phyloP scores from a whole-genome alignment of 2,797 vertebrate genomes.

The Lacerta viridis region DNA sequence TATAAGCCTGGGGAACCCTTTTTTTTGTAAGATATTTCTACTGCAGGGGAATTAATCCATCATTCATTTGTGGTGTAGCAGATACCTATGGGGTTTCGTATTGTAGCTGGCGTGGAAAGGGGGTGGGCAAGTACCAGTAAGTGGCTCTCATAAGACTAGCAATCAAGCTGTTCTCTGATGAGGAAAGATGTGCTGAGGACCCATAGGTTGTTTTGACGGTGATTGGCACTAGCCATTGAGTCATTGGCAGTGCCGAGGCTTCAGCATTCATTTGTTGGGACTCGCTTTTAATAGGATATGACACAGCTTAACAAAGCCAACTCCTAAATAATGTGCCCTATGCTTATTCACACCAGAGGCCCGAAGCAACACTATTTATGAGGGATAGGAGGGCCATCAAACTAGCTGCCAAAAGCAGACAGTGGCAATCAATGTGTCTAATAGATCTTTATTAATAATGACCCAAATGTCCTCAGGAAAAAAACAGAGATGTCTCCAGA shows the following conservation, averaged over 20 bases:
- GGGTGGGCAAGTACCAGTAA: neutral
- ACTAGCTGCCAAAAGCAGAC: slow-evolving; percentile 32
- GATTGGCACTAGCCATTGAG: slow-evolving; percentile 60
- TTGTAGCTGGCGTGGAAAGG: slow-evolving; percentile 20
- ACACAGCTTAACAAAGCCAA: slow-evolving; percentile 66
- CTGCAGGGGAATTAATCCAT: slow-evolving; percentile 52
- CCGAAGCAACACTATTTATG: slow-evolving; percentile 36
- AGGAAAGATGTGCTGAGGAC: slow-evolving; percentile 54
- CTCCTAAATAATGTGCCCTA: slow-evolving; percentile 41
- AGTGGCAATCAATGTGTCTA: slow-evolving; percentile 35
- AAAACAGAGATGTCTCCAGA: neutral
- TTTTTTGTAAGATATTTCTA: slow-evolving; percentile 43
- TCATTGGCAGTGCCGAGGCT: slow-evolving; percentile 58
- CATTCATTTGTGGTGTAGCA: slow-evolving; percentile 44
- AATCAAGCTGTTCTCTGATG: slow-evolving; percentile 62
- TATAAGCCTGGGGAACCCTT: slow-evolving; percentile 23
- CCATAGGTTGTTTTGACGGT: slow-evolving; percentile 58
- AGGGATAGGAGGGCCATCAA: neutral
- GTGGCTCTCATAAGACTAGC: slow-evolving; percentile 53
- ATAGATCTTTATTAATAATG: slow-evolving; percentile 32
- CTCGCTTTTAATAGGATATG: slow-evolving; percentile 71
- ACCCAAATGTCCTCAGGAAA: slow-evolving; percentile 32
- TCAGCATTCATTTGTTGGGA: slow-evolving; percentile 68
- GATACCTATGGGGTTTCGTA: slow-evolving; percentile 50
- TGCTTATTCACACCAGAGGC: slow-evolving; percentile 49